phyloP scores from a whole-genome alignment of 2,113 vertebrate species.

The Emydocephalus ijimae region DNA sequence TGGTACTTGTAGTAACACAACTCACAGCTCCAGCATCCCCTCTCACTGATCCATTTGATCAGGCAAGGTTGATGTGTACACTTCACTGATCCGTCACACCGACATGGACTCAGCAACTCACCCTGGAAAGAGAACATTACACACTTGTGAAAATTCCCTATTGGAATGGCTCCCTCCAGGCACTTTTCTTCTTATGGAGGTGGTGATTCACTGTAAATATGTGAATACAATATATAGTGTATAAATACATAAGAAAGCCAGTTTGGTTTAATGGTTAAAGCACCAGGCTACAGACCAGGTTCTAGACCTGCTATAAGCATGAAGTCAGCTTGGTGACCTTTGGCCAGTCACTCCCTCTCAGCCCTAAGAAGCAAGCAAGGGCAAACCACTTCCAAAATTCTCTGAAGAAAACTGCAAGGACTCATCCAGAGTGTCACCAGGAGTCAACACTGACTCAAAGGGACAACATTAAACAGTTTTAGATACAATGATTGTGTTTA shows the following conservation, averaged over 20 bases:
- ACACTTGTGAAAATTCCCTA: background rate
- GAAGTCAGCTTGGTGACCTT: background rate
- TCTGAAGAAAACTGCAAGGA: background rate
- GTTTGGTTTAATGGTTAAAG: background rate
- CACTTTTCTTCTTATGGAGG: background rate
- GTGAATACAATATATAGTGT: background rate
- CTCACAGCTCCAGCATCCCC: constrained; percentile 98
- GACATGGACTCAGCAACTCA: constrained; percentile 95
- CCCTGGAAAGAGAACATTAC: constrained; percentile 73
- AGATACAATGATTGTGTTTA: background rate
- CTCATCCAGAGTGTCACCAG: background rate
- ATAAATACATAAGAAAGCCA: background rate
- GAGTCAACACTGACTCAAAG: background rate
- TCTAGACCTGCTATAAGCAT: background rate
- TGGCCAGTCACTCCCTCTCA: background rate
- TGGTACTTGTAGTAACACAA: constrained; percentile 99
- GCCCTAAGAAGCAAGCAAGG: background rate
- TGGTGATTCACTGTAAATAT: background rate
- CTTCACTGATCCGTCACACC: constrained; percentile 93
- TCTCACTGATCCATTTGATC: constrained; percentile 98
- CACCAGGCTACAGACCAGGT: background rate
- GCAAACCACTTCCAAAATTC: background rate
- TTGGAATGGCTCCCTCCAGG: background rate
- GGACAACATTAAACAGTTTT: background rate
- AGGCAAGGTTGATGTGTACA: constrained; percentile 98